These are phyloP conservation scores for Neosilurus hyrtlii DNA, from an alignment of 2,797 vertebrate species.

Conservation along the genomic window DNA sequence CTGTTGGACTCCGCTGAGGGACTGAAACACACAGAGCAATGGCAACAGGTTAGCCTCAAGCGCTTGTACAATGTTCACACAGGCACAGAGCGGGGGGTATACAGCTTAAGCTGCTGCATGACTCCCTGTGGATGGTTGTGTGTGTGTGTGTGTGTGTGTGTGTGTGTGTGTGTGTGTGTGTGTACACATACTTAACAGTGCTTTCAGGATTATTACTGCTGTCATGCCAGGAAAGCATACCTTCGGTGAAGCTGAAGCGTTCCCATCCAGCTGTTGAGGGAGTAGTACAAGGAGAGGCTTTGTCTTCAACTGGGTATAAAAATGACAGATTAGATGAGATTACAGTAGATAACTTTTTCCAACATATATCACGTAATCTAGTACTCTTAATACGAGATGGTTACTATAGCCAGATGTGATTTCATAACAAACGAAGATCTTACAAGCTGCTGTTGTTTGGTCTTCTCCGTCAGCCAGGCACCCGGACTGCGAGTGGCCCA, in stretches of 20 bases:
- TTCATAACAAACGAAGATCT: slow-evolving; percentile 44
- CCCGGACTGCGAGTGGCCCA: slow-evolving; percentile 74
- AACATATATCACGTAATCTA: not conserved
- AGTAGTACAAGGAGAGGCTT: slow-evolving; percentile 67
- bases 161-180: slow-evolving; percentile 18
- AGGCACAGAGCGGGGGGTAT: slow-evolving; percentile 17
- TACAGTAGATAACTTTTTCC: not conserved
- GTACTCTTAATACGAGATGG: not conserved
- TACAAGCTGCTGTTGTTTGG: slow-evolving; percentile 67
- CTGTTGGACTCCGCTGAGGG: slow-evolving; percentile 73
- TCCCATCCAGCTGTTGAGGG: slow-evolving; percentile 68
- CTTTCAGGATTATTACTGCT: slow-evolving; percentile 23
- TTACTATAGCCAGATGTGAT: not conserved
- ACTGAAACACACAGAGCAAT: slow-evolving; percentile 68
- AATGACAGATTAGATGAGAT: not conserved
- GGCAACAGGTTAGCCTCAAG: slow-evolving; percentile 15
- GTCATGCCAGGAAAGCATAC: slow-evolving; percentile 59
- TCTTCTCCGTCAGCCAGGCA: slow-evolving; percentile 74
- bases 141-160: slow-evolving; percentile 13
- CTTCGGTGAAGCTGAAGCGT: slow-evolving; percentile 72
- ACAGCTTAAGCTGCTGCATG: slow-evolving; percentile 11
- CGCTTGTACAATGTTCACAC: not conserved
- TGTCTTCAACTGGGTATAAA: slow-evolving; percentile 66
- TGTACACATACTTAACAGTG: not conserved
- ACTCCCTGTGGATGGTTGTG: not conserved